Evolutionary conservation across 2,888 invertebrate species (phyloP), one percentile per base, ranked within the genome.

Genomic region (Parnassius smintheus): DNA sequence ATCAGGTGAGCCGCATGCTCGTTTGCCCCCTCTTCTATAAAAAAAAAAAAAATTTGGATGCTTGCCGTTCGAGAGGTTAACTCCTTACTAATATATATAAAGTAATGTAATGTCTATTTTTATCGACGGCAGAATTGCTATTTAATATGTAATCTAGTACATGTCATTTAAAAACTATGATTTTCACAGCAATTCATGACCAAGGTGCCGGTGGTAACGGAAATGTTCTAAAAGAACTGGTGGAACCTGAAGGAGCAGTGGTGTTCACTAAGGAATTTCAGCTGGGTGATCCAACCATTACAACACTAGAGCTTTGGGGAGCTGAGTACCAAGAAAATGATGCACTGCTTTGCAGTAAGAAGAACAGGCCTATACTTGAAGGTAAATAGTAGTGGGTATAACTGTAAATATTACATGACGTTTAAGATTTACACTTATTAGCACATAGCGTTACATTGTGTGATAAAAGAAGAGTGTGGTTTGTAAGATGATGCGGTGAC

Each of bases 201-300:
- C 99, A 99, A 93, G 99, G 99, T 22, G 99, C 99, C 9, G 99
- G 99, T n/a, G 99, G 99, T 42, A 97, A 98, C 80, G 97, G 99
- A 2, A 99, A 99, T 82, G 99, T 99, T 0, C 83, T 99, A 44
- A 99, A 99, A 79, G 99, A 99, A 84, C 88, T 99, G 4, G 98
- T 98, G 0, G 99, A 99, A 75, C 99, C 99, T 0, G 94, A 95
- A 4, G 99, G 99, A 1, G 99, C 98, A 0, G 94, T 97, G 0
- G 97, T 99, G 65, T 96, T 96, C 77, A 95, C 96, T 0, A 94
- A 95, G 65, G 94, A 95, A 77, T 98, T 98, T 80, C 95, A 97
- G 69, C 91, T 99, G 42, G 99, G 99, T 0, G 99, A 99, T 89
- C 97, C 98, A 0, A 99, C 98, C 2, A 95, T 99, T 60, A 98